Evolutionary conservation across 2,113 vertebrate species (phyloP), one percentile per base, ranked within the genome.

Genomic region (Brachypteracias leptosomus): DNA sequence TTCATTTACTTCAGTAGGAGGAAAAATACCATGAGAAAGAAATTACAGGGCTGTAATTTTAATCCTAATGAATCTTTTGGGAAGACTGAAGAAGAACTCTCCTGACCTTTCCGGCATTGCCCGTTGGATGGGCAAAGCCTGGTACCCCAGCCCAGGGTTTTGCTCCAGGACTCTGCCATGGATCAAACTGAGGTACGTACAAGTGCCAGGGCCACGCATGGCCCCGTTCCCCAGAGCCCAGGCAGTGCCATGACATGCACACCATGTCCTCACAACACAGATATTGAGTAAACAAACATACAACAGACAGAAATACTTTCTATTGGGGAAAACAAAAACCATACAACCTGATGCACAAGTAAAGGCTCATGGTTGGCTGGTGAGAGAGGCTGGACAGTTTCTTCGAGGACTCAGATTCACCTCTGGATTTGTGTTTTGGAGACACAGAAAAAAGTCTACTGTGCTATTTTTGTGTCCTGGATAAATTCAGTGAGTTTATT

Each of bases 291-390:
- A 84, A 10, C 3, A 38, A 82, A 86, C 1, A 18, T 6, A 6
- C 25, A 52, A n/a, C 11, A 29, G 26, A 40, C 31, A 82, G 36
- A 63, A 76, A 84, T 36, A 31, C 18, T 6, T 70, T 57, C 29
- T 66, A 66, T 9, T 15, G 4, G 35, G 11, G 3, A 5, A 5
- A 82, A 55, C 22, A 33, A 54, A 31, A 18, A 47, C 46, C 46
- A 58, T 3, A 44, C 38, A 75, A 65, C 9, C n/a, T 29, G 36
- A 8, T 20, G 36, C 58, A 59, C 5, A 24, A 36, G 16, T 20
- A 42, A 80, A 28, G 61, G 35, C 16, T 61, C 38, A 3, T 0
- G 0, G 18, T 4, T 54, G 13, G 3, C 0, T 68, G 33, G n/a
- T 35, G 6, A 78, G 16, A 28, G 52, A 35, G 15, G 16, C 12